phyloP scores from a whole-genome alignment of 2,797 vertebrate species.

The Amblyopsis hoosieri region DNA sequence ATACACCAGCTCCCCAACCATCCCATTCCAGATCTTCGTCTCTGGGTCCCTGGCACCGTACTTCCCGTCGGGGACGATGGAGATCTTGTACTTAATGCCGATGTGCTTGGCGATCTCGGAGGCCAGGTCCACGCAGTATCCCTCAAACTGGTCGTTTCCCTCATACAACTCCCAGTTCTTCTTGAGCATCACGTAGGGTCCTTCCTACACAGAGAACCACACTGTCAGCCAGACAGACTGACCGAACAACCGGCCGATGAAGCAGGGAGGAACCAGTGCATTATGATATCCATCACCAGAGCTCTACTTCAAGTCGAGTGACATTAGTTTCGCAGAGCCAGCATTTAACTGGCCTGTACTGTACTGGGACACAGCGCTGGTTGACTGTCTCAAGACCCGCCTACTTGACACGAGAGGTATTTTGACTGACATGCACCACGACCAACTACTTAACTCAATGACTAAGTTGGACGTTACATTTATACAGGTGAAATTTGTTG shows the following conservation, averaged over 20 bases:
- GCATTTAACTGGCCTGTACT: no score
- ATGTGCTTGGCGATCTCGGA: constrained; percentile 98
- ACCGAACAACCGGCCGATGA: constrained; percentile 38
- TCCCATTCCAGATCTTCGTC: constrained; percentile 98
- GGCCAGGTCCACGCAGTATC: constrained; percentile 96
- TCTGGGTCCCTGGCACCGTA: constrained; percentile 96
- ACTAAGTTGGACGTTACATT: no score
- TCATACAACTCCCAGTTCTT: constrained; percentile 97
- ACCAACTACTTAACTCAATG: no score
- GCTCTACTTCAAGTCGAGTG: no score
- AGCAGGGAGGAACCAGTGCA: background rate
- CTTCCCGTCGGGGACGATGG: constrained; percentile 94
- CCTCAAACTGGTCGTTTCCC: constrained; percentile 96
- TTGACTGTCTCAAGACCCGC: no score
- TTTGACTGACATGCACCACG: no score
- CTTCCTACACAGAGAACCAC: constrained; percentile 86
- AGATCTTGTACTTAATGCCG: constrained; percentile 98
- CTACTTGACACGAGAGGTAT: no score
- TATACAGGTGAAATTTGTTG: no score
- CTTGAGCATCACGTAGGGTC: constrained; percentile 98
- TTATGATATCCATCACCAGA: no score
- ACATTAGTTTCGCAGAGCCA: no score
- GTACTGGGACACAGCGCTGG: no score
- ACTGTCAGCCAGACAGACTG: constrained; percentile 33
- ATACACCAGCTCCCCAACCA: constrained; percentile 98